Conservation (phyloP, 1,140 invertebrate genomes). For the Panulirus ornatus region DNA sequence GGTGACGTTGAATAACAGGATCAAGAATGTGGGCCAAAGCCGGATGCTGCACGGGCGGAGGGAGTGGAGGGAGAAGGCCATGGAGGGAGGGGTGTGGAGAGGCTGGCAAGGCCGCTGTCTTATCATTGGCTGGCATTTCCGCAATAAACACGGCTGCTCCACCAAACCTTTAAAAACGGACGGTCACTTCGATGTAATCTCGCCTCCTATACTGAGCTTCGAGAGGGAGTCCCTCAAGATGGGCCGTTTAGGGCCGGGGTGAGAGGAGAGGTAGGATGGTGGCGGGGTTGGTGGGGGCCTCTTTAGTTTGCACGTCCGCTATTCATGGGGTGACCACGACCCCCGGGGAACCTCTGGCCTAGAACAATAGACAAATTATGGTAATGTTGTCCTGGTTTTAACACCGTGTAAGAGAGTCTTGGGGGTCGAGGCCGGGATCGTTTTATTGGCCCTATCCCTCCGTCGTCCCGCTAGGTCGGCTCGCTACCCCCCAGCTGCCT, state of each 20-base stretch:
- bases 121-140: neutral
- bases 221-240: neutral
- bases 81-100: neutral
- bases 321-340: neutral
- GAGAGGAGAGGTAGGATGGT: no score
- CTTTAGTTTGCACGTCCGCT: neutral
- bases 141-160: neutral
- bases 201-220: neutral
- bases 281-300: no score
- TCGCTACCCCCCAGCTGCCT: neutral
- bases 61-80: neutral
- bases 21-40: no score
- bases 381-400: slow-evolving; percentile 1
- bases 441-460: neutral
- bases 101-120: neutral
- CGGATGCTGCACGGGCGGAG: no score
- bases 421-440: no score
- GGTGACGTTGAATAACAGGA: no score
- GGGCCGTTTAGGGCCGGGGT: neutral
- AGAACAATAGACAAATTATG: slow-evolving; percentile 5
- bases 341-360: neutral
- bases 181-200: neutral
- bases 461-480: no score
- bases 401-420: slow-evolving; percentile 4
- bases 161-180: no score